A percentile compares a stretch with the other conserved stretches of the same genome.
These are phyloP conservation scores for Arion vulgaris DNA, from an alignment of 1,140 invertebrate genomes.

Conservation along the genomic window DNA sequence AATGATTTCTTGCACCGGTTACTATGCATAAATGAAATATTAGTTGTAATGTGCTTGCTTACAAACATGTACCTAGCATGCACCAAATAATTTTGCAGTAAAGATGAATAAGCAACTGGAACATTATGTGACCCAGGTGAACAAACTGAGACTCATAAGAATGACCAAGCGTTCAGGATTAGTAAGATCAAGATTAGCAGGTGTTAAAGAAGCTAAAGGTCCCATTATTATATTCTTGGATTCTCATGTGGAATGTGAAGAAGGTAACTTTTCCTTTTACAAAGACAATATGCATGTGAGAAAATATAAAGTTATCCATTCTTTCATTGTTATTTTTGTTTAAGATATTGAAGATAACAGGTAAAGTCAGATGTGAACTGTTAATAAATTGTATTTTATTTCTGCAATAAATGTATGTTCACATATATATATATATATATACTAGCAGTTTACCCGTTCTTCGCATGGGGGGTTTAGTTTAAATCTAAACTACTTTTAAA, in stretches of 20 bases:
- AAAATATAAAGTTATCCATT: too few species aligned
- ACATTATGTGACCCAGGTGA: constrained; percentile 89
- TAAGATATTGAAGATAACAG: too few species aligned
- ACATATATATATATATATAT: too few species aligned
- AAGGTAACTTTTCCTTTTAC: constrained; percentile 74
- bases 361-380: too few species aligned
- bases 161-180: constrained; percentile 84
- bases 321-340: too few species aligned
- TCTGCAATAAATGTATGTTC: too few species aligned
- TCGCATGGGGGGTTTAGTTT: too few species aligned
- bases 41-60: background rate
- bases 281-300: background rate
- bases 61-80: background rate
- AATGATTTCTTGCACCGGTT: too few species aligned
- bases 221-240: constrained; percentile 95
- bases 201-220: constrained; percentile 86
- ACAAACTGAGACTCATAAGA: constrained; percentile 81
- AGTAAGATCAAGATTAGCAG: constrained; percentile 90
- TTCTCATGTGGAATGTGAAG: constrained; percentile 96
- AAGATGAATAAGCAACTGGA: constrained; percentile 92
- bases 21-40: background rate
- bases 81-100: constrained; percentile 74
- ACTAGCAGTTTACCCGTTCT: too few species aligned
- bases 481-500: too few species aligned
- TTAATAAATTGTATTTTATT: too few species aligned